Percentiles rank a stretch among this genome's conserved stretches.
These are phyloP conservation scores for Micrasema longulum DNA, from an alignment of 1,140 invertebrate species.

Conservation along the genomic window DNA sequence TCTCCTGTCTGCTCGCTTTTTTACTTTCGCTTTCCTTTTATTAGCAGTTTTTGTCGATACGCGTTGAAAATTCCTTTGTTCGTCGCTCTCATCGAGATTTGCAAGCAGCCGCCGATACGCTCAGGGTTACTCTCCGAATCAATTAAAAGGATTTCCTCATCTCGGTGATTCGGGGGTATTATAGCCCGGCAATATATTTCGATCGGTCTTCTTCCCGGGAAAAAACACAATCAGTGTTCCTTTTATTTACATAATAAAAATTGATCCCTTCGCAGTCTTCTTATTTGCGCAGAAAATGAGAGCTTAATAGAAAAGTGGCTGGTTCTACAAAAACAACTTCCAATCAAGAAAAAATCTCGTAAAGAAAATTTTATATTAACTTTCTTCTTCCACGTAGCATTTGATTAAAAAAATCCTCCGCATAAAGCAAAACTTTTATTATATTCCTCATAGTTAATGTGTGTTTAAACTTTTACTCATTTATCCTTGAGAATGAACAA, in stretches of 20 bases:
- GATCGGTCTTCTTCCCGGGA: conserved; percentile 4
- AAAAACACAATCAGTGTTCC: conserved; percentile 17
- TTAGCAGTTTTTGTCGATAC: conserved; percentile 46
- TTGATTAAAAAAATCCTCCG: too few relatives aligned
- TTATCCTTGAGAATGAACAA: too few relatives aligned
- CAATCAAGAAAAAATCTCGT: not conserved
- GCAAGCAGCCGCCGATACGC: not conserved
- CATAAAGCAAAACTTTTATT: too few relatives aligned
- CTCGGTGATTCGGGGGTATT: conserved; percentile 2
- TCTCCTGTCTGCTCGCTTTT: conserved; percentile 35
- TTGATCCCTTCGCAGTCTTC: conserved; percentile 11
- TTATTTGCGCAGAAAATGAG: conserved; percentile 19
- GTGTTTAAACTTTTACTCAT: too few relatives aligned
- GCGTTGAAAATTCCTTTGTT: conserved; percentile 49
- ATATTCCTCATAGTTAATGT: too few relatives aligned
- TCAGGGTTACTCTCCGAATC: conserved; percentile 43
- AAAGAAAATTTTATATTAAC: conserved; percentile 2
- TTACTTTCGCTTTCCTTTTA: conserved; percentile 51
- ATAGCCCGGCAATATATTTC: conserved; percentile 15
- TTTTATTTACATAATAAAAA: conserved; percentile 33
- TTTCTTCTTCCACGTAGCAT: not conserved
- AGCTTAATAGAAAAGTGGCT: conserved; percentile 1
- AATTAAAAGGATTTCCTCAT: conserved; percentile 48
- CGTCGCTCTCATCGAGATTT: conserved; percentile 18
- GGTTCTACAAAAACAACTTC: not conserved